Evolutionary conservation across 2,888 invertebrate species (phyloP).

Genomic region (Spodoptera picta): DNA sequence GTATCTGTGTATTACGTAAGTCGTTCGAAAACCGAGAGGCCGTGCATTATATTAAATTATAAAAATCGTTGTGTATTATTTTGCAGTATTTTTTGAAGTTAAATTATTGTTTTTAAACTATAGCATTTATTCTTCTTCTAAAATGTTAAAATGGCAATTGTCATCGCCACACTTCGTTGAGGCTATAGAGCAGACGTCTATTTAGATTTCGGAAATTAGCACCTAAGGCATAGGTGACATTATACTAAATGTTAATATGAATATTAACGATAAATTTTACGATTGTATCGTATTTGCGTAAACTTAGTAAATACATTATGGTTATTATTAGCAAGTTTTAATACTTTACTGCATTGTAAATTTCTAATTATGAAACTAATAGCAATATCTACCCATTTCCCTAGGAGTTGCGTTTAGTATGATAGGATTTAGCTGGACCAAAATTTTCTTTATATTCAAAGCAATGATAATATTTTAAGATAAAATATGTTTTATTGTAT

Average conservation of each 20-base stretch:
- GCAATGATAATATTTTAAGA: constrained; percentile 73
- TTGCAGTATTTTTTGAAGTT: constrained; percentile 51
- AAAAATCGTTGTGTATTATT: constrained; percentile 39
- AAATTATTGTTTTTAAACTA: constrained; percentile 46
- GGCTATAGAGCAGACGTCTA: constrained; percentile 50
- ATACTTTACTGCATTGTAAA: constrained; percentile 72
- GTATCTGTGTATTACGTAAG: constrained; percentile 42
- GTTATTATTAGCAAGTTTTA: constrained; percentile 67
- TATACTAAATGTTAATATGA: constrained; percentile 59
- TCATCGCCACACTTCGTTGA: constrained; percentile 42
- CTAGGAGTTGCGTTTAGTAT: constrained; percentile 83
- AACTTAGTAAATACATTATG: constrained; percentile 60
- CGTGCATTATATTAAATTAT: constrained; percentile 39
- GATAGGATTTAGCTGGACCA: constrained; percentile 88
- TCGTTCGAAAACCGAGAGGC: constrained; percentile 17
- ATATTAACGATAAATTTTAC: constrained; percentile 57
- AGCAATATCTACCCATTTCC: constrained; percentile 80
- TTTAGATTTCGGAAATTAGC: constrained; percentile 47
- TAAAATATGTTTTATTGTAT: constrained; percentile 78
- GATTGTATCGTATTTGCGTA: constrained; percentile 63
- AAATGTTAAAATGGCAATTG: constrained; percentile 46
- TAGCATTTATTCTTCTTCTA: constrained; percentile 55
- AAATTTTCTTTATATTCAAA: constrained; percentile 85
- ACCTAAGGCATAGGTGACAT: constrained; percentile 53
- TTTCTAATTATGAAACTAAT: constrained; percentile 68